These are phyloP conservation scores for Anadara kagoshimensis DNA, from an alignment of 1,140 invertebrate species.

Conservation along the genomic window DNA sequence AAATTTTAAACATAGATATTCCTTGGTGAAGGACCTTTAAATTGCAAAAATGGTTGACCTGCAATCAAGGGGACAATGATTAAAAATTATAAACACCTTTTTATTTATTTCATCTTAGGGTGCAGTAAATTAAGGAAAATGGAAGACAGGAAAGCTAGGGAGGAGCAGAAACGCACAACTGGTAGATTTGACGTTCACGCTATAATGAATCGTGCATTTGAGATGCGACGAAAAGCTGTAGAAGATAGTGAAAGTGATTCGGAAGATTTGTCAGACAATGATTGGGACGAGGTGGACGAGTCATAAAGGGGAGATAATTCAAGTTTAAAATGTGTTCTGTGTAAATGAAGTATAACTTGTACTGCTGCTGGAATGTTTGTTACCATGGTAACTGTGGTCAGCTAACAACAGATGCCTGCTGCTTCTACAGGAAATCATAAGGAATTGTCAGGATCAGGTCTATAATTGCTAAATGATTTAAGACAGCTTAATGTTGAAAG, in stretches of 20 bases:
- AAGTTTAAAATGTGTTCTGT: not conserved
- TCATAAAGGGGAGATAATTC: not conserved
- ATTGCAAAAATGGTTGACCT: no score
- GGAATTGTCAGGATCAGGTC: not conserved
- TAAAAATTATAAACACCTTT: no score
- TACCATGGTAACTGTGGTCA: not conserved
- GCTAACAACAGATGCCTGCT: not conserved
- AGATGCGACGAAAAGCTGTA: slow-evolving; percentile 88
- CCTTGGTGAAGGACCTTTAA: no score
- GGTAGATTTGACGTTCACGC: slow-evolving; percentile 91
- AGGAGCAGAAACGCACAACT: slow-evolving; percentile 78
- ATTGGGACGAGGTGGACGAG: slow-evolving; percentile 57
- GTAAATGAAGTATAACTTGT: not conserved
- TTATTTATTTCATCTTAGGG: slow-evolving; percentile 35
- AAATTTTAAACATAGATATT: no score
- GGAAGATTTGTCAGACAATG: slow-evolving; percentile 75
- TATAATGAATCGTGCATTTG: slow-evolving; percentile 83
- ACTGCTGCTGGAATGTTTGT: not conserved
- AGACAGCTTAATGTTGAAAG: no score
- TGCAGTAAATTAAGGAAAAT: slow-evolving; percentile 90
- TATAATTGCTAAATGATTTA: no score
- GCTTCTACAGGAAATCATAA: not conserved
- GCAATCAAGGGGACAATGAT: no score
- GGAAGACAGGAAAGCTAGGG: slow-evolving; percentile 90
- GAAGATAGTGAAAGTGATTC: slow-evolving; percentile 95